A percentile compares a stretch with the other conserved stretches of the same genome.
Conservation (phyloP, 2,113 vertebrate species). For the Tyto alba region DNA sequence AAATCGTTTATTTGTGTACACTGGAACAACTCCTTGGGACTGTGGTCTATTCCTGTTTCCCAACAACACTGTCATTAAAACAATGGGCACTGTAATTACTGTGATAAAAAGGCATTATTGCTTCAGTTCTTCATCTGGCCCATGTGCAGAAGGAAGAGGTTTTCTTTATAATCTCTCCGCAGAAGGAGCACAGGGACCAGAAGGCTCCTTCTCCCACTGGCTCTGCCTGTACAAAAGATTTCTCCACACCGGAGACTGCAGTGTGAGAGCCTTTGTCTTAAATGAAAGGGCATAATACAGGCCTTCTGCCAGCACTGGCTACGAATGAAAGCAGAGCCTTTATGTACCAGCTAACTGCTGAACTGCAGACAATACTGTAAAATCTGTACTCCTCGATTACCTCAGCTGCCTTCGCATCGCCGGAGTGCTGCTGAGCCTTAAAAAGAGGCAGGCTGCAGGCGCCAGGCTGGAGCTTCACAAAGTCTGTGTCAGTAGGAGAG, state of each 20-base stretch:
- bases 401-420: constrained; percentile 23
- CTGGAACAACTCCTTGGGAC: constrained; percentile 57
- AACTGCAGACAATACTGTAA: constrained; percentile 58
- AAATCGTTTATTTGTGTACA: constrained; percentile 52
- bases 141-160: constrained; percentile 57
- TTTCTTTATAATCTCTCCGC: constrained; percentile 57
- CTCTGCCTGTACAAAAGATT: constrained; percentile 60
- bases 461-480: background rate
- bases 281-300: constrained; percentile 54
- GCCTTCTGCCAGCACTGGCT: constrained; percentile 65
- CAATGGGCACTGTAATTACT: constrained; percentile 59
- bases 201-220: constrained; percentile 66
- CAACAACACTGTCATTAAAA: constrained; percentile 66
- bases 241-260: constrained; percentile 49
- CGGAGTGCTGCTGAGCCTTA: background rate
- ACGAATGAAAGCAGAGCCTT: constrained; percentile 52
- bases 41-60: constrained; percentile 35
- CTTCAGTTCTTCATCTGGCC: constrained; percentile 53
- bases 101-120: constrained; percentile 62
- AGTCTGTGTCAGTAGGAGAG: background rate
- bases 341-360: constrained; percentile 51
- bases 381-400: constrained; percentile 42
- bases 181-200: constrained; percentile 53
- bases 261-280: constrained; percentile 65
- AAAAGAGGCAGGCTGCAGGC: background rate